Base-by-base conservation (phyloP, 2,113 vertebrate species). In the Alosa alosa region DNA sequence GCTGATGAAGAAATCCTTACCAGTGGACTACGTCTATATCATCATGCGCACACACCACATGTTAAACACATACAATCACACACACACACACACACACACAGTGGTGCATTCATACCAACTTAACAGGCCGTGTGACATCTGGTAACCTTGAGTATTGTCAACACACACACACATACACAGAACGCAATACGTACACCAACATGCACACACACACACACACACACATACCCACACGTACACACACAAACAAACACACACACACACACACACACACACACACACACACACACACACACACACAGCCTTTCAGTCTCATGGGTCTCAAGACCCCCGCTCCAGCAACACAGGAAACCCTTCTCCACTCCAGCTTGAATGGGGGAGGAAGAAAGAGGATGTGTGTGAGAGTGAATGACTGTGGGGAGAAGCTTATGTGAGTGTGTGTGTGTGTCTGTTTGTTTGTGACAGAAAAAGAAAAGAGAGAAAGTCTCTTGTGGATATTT, bases 271-370 rank as follows among this genome's bases (percentile, higher is more conserved):
- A 60, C 57, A 22, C 18, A 60, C 57, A 60, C 57, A 60, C 57
- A 60, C 57, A 60, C 57, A n/a, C 57, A 60, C 18, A 22, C 57
- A n/a, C 22, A 22, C 20, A 64, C 20, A 64, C 57, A 64, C 57
- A 64, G 22, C 57, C 57, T 25, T 25, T 72, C 31, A 72, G 25
- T 36, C 25, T 72, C 10, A 25, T 25, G 10, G 31, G 64, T 72
- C 17, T 55, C 64, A 9, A 72, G 64, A 72, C 25, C 64, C 25
- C 64, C 25, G 31, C 64, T 72, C n/a, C 3, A 25, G 64, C n/a
- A 72, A 72, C 64, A 72, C 64, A 72, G 64, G 64, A 72, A 72
- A 72, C 64, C 9, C 64, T 72, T 72, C 64, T 72, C 64, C 64
- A 36, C 64, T 72, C 64, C 25, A 36, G 64, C 8, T 11, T 72